Evolutionary conservation across 2,888 invertebrate genomes (phyloP).

Genomic region (Chalcosyrphus nemorum): DNA sequence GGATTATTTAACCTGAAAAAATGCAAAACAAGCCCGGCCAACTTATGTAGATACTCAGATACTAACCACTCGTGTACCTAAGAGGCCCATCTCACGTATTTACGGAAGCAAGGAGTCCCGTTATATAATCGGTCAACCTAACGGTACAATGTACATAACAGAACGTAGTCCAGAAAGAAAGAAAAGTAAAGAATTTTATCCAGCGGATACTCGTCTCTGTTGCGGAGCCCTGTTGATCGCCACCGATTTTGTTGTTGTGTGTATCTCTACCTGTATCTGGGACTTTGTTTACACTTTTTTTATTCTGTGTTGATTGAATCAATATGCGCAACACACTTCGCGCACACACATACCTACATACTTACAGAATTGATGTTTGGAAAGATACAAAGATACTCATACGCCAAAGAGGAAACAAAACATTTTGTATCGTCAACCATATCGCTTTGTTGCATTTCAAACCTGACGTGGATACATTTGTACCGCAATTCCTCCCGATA

Average conservation of each 20-base stretch:
- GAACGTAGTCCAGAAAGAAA: not conserved
- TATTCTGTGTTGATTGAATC: slow-evolving; percentile 33
- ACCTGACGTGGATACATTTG: not conserved
- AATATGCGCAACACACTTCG: slow-evolving; percentile 56
- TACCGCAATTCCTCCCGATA: slow-evolving; percentile 27
- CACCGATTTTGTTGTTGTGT: not conserved
- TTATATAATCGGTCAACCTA: slow-evolving; percentile 77
- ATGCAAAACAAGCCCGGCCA: slow-evolving; percentile 5
- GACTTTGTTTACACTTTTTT: slow-evolving; percentile 23
- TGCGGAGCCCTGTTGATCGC: slow-evolving; percentile 4
- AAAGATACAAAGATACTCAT: not conserved
- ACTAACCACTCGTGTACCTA: too few relatives aligned
- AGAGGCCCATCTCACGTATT: slow-evolving; percentile 14
- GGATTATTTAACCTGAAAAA: slow-evolving; percentile 52
- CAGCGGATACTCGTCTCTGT: slow-evolving; percentile 19
- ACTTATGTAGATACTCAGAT: not conserved
- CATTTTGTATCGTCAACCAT: not conserved
- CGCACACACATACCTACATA: not conserved
- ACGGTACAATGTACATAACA: slow-evolving; percentile 69
- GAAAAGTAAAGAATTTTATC: slow-evolving; percentile 14
- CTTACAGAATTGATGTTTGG: not conserved
- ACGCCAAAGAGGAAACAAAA: slow-evolving; percentile 30
- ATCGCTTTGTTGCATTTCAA: not conserved
- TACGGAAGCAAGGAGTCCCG: slow-evolving; percentile 69
- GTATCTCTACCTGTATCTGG: not conserved